phyloP scores from a whole-genome alignment of 2,113 vertebrate species.

The Hypomesus transpacificus region DNA sequence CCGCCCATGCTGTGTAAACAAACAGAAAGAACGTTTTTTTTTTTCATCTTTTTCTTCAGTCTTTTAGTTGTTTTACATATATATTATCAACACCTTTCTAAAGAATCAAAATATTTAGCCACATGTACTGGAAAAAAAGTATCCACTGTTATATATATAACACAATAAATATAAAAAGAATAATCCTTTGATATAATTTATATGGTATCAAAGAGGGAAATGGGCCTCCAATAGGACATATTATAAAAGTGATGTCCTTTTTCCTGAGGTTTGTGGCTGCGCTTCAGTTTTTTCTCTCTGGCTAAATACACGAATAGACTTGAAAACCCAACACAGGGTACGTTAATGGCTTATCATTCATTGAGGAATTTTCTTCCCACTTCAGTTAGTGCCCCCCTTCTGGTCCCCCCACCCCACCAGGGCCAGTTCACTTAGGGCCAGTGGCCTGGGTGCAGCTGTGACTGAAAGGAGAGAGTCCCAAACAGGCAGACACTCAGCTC shows the following conservation, averaged over 20 bases:
- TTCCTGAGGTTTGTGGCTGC: conserved; percentile 79
- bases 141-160: conserved; percentile 81
- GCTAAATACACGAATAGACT: conserved; percentile 73
- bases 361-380: conserved; percentile 53
- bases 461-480: conserved; percentile 29
- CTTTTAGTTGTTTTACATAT: conserved; percentile 88
- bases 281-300: conserved; percentile 77
- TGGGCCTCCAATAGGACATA: conserved; percentile 64
- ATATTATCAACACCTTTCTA: conserved; percentile 86
- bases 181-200: conserved; percentile 75
- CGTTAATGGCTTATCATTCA: conserved; percentile 69
- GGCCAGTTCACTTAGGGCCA: conserved; percentile 33
- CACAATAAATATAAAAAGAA: conserved; percentile 88
- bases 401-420: conserved; percentile 4
- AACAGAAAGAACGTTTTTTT: conserved; percentile 78
- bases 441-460: conserved; percentile 48
- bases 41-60: conserved; percentile 65
- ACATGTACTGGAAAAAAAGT: conserved; percentile 91
- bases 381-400: conserved; percentile 31
- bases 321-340: conserved; percentile 70
- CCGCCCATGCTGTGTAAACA: conserved; percentile 85
- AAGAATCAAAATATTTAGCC: conserved; percentile 96
- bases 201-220: conserved; percentile 69
- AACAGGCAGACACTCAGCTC: conserved; percentile 30
- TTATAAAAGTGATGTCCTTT: conserved; percentile 71